Percentiles rank a stretch among this genome's conserved stretches.
phyloP scores from a whole-genome alignment of 2,113 vertebrate genomes.

The Lathamus discolor region DNA sequence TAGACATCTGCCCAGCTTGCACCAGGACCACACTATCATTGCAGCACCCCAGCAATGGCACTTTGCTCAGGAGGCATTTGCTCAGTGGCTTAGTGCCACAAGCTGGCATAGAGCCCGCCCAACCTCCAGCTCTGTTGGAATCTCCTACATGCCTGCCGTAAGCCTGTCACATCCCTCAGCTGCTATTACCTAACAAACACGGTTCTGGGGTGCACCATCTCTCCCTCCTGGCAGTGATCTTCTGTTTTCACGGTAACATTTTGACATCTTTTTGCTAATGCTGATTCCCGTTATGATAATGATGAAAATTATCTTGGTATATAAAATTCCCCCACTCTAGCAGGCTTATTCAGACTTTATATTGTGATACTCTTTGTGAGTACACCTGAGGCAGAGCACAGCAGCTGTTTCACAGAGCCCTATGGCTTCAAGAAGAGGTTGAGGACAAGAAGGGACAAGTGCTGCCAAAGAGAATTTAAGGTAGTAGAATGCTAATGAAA shows the following conservation, averaged over 20 bases:
- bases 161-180: background rate
- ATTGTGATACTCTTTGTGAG: background rate
- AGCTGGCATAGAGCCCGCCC: background rate
- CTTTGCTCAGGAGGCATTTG: background rate
- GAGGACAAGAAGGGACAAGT: background rate
- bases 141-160: background rate
- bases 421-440: background rate
- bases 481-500: background rate
- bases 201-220: background rate
- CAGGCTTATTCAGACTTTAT: background rate
- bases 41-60: background rate
- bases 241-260: background rate
- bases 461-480: background rate
- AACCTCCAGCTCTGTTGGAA: background rate
- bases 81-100: background rate
- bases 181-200: background rate
- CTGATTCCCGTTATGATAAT: background rate
- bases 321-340: background rate
- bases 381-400: background rate
- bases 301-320: background rate
- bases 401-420: background rate
- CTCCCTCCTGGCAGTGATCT: background rate
- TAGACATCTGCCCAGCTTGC: background rate
- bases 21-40: rapidly evolving
- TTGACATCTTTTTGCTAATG: background rate